phyloP scores from a whole-genome alignment of 1,140 invertebrate genomes.

The Alviniconcha marisindica region DNA sequence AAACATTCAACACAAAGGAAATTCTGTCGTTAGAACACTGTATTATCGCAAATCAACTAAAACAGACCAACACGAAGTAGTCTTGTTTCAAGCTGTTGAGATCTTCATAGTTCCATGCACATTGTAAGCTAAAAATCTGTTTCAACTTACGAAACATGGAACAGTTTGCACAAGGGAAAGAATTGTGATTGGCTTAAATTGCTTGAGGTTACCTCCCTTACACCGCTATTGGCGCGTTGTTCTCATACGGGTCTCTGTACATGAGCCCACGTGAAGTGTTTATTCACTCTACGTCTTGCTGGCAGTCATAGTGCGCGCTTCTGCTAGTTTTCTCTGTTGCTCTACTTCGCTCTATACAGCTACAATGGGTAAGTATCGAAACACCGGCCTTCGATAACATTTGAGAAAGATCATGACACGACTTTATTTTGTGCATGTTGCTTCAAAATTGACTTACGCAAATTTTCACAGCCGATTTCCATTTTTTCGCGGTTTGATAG shows the following conservation, averaged over 20 bases:
- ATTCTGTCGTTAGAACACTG: background rate
- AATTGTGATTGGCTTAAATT: no score
- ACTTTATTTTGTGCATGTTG: constrained; percentile 29
- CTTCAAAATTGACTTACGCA: constrained; percentile 28
- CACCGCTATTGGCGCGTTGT: constrained; percentile 38
- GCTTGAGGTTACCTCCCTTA: constrained; percentile 20
- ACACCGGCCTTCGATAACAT: constrained; percentile 37
- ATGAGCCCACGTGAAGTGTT: constrained; percentile 47
- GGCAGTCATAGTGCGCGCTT: constrained; percentile 45
- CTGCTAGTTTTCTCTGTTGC: constrained; percentile 31
- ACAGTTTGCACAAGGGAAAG: no score
- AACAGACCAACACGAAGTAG: no score
- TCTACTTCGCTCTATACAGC: constrained; percentile 42
- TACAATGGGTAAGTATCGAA: constrained; percentile 50
- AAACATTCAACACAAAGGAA: background rate
- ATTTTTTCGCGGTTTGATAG: constrained; percentile 41
- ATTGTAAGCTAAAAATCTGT: no score
- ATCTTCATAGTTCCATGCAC: no score
- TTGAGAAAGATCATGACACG: constrained; percentile 32
- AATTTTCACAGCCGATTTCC: constrained; percentile 27
- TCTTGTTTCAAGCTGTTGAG: no score
- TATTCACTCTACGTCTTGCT: constrained; percentile 44
- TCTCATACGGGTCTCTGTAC: constrained; percentile 53
- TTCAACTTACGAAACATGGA: no score
- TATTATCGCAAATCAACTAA: no score